Percentiles rank a stretch among this genome's conserved stretches.
phyloP scores from a whole-genome alignment of 2,113 vertebrate species.

The Cyprinus carpio region DNA sequence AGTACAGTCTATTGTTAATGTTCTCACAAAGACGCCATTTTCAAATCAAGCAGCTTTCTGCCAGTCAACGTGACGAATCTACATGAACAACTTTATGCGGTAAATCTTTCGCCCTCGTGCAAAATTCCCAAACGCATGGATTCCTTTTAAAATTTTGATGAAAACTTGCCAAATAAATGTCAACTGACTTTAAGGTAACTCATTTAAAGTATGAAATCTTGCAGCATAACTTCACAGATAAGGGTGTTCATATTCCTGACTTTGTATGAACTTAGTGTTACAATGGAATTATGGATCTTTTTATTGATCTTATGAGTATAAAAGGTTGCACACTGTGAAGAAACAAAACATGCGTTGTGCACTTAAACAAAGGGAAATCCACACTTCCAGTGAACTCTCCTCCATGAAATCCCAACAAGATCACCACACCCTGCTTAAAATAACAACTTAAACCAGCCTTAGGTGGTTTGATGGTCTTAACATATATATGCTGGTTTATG shows the following conservation, averaged over 20 bases:
- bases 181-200: background rate
- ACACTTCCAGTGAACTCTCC: slow-evolving; percentile 21
- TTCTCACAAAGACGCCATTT: background rate
- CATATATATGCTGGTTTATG: background rate
- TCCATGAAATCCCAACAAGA: background rate
- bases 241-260: background rate
- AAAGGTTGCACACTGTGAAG: background rate
- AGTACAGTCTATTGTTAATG: background rate
- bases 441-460: background rate
- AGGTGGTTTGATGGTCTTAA: background rate
- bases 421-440: background rate
- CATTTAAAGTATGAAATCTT: background rate
- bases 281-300: background rate
- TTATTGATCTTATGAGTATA: slow-evolving; percentile 1
- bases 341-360: background rate
- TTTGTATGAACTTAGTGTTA: background rate
- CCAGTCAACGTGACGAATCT: background rate
- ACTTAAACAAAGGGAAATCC: background rate
- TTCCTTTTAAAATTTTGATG: background rate
- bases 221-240: background rate
- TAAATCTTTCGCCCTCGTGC: background rate
- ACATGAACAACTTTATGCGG: background rate
- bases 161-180: background rate
- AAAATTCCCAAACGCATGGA: background rate
- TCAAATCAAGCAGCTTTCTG: background rate